A percentile compares a stretch with the other conserved stretches of the same genome.
Conservation (phyloP, 2,888 invertebrate genomes). For the Coecobrya sp. region DNA sequence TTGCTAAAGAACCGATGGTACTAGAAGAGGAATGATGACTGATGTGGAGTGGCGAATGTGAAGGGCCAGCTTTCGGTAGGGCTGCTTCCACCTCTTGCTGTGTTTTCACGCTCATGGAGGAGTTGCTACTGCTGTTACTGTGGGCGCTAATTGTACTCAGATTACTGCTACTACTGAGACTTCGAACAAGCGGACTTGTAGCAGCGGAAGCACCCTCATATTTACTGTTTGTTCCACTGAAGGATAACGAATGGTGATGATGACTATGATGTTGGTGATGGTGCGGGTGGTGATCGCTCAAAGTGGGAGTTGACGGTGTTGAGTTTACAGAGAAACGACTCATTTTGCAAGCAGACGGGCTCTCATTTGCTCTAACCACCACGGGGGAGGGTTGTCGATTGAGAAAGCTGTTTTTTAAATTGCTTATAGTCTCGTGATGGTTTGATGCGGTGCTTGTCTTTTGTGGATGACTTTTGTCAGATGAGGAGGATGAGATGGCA, state of each 20-base stretch:
- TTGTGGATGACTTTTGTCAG: constrained; percentile 54
- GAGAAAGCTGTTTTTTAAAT: constrained; percentile 63
- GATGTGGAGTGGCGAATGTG: constrained; percentile 22
- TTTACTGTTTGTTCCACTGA: constrained; percentile 52
- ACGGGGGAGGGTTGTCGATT: constrained; percentile 72
- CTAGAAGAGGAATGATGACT: constrained; percentile 50
- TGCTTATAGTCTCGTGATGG: constrained; percentile 69
- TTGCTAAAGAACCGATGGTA: background rate
- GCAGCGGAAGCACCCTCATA: background rate
- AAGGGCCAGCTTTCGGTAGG: constrained; percentile 21
- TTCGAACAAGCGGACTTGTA: constrained; percentile 78
- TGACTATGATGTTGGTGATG: background rate
- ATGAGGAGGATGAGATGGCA: background rate
- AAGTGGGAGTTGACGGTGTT: constrained; percentile 44
- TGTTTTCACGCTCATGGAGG: constrained; percentile 82
- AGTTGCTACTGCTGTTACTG: constrained; percentile 85
- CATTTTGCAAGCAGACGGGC: constrained; percentile 78
- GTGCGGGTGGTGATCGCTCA: background rate
- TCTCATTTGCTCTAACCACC: constrained; percentile 84
- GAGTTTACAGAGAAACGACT: constrained; percentile 66
- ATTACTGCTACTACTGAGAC: constrained; percentile 85
- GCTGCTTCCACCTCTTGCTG: constrained; percentile 69
- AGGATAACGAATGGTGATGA: constrained; percentile 34
- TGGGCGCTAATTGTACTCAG: constrained; percentile 84
- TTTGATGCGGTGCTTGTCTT: constrained; percentile 52